These are phyloP conservation scores for Nixonia krombeini DNA, from an alignment of 1,140 invertebrate species.

Conservation along the genomic window DNA sequence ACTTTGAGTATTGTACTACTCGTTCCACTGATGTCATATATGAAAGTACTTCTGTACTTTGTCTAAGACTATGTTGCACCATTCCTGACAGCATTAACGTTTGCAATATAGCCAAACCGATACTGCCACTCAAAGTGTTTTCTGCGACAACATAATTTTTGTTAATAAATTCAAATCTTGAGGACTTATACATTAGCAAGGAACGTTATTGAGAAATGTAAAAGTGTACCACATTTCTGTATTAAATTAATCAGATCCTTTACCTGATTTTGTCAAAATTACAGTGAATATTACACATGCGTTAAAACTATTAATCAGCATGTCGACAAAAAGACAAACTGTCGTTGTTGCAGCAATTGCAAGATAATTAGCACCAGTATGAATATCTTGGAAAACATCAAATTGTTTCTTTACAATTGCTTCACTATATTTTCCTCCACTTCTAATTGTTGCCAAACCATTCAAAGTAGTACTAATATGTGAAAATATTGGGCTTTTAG, in stretches of 20 bases:
- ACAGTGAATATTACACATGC: conserved; percentile 53
- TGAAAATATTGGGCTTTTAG: conserved; percentile 85
- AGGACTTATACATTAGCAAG: too few relatives aligned
- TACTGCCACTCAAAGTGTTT: conserved; percentile 74
- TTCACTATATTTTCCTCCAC: conserved; percentile 74
- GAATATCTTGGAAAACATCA: conserved; percentile 77
- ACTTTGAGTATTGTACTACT: conserved; percentile 80
- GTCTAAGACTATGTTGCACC: conserved; percentile 87
- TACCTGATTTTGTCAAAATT: background rate
- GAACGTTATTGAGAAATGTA: too few relatives aligned
- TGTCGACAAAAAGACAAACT: conserved; percentile 68
- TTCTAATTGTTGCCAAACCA: conserved; percentile 86
- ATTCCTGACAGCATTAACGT: conserved; percentile 84
- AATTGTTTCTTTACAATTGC: conserved; percentile 80
- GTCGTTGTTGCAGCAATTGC: conserved; percentile 73
- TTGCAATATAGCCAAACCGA: conserved; percentile 89
- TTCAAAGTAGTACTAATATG: conserved; percentile 84
- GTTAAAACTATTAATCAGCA: conserved; percentile 52
- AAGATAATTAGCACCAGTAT: conserved; percentile 77
- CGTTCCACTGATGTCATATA: conserved; percentile 89
- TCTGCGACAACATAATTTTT: too few relatives aligned
- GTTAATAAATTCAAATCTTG: background rate
- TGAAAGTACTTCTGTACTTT: conserved; percentile 80
- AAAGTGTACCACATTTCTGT: too few relatives aligned
- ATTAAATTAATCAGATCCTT: too few relatives aligned